Conservation (phyloP, 2,888 invertebrate genomes). For the Clepsis dumicolana region DNA sequence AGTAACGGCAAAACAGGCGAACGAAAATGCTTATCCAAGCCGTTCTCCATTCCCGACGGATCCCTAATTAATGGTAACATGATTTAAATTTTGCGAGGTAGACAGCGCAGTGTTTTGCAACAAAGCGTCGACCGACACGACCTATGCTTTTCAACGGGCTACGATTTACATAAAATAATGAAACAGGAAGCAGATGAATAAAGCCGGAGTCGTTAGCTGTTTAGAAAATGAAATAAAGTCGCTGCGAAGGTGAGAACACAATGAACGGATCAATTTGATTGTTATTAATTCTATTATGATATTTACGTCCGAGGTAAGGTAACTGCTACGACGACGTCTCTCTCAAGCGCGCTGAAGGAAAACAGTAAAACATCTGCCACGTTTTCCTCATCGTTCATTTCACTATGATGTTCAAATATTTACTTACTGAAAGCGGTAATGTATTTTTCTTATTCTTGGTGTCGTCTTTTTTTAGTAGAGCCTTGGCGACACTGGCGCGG, state of each 20-base stretch:
- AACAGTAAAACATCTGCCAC: background rate
- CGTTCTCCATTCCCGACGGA: constrained; percentile 37
- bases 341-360: background rate
- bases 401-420: background rate
- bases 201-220: constrained; percentile 40
- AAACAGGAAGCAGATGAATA: constrained; percentile 42
- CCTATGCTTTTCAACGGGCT: constrained; percentile 43
- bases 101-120: constrained; percentile 38
- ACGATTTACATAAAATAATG: constrained; percentile 44
- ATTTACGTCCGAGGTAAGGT: background rate
- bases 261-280: constrained; percentile 34
- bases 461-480: background rate
- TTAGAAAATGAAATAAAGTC: constrained; percentile 41
- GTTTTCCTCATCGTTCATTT: background rate
- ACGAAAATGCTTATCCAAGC: constrained; percentile 42
- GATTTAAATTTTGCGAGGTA: constrained; percentile 43
- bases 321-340: background rate
- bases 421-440: background rate
- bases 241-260: constrained; percentile 14
- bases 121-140: constrained; percentile 42
- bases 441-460: background rate
- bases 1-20: constrained; percentile 41
- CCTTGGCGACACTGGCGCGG: too few relatives aligned
- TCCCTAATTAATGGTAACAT: constrained; percentile 43
- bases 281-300: constrained; percentile 13